Conservation (phyloP, 1,140 invertebrate species). For the Doryteuthis pealeii region DNA sequence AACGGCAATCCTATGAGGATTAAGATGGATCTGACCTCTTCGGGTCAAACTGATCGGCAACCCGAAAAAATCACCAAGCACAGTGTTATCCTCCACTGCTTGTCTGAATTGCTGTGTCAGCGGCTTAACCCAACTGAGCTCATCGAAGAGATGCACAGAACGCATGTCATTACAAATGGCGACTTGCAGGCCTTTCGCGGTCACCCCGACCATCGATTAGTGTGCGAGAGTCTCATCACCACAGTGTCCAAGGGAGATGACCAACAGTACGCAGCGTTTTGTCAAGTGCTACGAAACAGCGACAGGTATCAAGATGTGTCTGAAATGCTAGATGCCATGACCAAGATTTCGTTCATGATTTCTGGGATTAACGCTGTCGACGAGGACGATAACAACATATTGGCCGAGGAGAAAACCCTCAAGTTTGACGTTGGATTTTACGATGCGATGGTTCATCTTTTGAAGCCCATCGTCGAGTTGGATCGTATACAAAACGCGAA, state of each 20-base stretch:
- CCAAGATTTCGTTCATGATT: conserved; percentile 42
- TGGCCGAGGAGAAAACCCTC: conserved; percentile 49
- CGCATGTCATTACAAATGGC: conserved; percentile 32
- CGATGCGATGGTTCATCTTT: conserved; percentile 36
- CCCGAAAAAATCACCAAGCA: conserved; percentile 38
- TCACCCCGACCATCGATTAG: conserved; percentile 40
- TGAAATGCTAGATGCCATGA: conserved; percentile 46
- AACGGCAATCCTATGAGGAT: conserved; percentile 9
- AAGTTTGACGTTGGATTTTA: conserved; percentile 50
- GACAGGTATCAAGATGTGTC: conserved; percentile 34
- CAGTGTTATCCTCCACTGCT: conserved; percentile 43
- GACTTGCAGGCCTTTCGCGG: conserved; percentile 42
- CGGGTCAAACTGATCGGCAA: too few species aligned
- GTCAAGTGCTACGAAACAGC: conserved; percentile 37
- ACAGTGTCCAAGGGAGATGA: conserved; percentile 38
- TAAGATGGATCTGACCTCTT: conserved; percentile 5
- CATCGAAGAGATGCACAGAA: conserved; percentile 35
- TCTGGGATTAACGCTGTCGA: conserved; percentile 35
- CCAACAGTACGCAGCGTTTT: conserved; percentile 37
- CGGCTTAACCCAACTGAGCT: conserved; percentile 42
- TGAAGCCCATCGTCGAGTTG: conserved; percentile 48
- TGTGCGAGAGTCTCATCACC: conserved; percentile 47
- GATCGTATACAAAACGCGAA: conserved; percentile 38
- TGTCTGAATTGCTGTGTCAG: conserved; percentile 46
- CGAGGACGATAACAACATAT: conserved; percentile 26